phyloP scores from a whole-genome alignment of 2,888 invertebrate species.

The Scrobipalpa atriplicella region DNA sequence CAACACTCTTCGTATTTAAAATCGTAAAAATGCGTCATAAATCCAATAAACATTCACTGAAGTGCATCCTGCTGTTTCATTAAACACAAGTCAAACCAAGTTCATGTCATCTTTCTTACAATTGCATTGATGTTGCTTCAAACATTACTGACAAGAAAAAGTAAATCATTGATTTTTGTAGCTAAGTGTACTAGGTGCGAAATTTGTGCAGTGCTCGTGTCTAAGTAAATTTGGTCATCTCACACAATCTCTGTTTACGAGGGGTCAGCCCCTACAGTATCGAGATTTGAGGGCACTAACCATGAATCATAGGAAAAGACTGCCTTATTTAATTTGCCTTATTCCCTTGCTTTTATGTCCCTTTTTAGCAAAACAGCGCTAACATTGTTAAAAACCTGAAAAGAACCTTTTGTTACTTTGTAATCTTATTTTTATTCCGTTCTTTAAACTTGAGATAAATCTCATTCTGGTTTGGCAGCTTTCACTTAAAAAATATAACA shows the following conservation, averaged over 20 bases:
- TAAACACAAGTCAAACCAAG: too few species aligned
- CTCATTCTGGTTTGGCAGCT: not conserved
- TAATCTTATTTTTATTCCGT: conserved; percentile 8
- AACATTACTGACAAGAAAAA: not conserved
- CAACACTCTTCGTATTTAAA: too few species aligned
- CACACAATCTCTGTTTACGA: conserved; percentile 75
- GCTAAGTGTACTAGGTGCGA: conserved; percentile 54
- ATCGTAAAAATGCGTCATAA: too few species aligned
- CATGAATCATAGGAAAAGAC: conserved; percentile 69
- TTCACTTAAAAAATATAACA: not conserved
- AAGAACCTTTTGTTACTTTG: conserved; percentile 1
- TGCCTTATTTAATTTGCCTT: conserved; percentile 67
- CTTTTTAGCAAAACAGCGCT: not conserved
- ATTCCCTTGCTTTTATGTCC: conserved; percentile 18
- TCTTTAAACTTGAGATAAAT: conserved; percentile 1
- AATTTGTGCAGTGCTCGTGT: conserved; percentile 67
- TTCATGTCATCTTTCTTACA: too few species aligned
- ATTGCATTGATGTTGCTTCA: too few species aligned
- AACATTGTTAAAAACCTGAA: not conserved
- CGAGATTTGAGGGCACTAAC: conserved; percentile 74
- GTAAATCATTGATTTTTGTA: not conserved
- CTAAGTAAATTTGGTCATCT: conserved; percentile 82
- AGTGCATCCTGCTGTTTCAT: too few species aligned
- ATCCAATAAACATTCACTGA: too few species aligned
- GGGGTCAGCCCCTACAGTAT: conserved; percentile 64